Evolutionary conservation across 2,797 vertebrate genomes (phyloP).

Genomic region (Zenarchopterus dispar): DNA sequence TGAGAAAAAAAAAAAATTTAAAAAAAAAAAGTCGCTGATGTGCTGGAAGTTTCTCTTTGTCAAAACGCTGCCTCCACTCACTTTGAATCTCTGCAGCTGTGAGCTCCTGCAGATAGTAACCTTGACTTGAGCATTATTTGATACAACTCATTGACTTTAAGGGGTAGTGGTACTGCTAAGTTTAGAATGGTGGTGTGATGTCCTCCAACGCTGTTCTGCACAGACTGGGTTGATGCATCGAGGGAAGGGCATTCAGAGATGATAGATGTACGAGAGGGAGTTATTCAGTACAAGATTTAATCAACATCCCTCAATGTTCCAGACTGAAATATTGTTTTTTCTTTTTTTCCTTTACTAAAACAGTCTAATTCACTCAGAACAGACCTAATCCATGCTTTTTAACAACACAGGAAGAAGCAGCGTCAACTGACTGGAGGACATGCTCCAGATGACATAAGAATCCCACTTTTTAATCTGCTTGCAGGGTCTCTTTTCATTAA

Average conservation of each 20-base stretch:
- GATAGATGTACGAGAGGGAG: conserved; percentile 55
- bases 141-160: conserved; percentile 23
- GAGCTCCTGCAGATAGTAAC: conserved; percentile 24
- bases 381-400: conserved; percentile 56
- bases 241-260: conserved; percentile 31
- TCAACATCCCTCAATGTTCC: conserved; percentile 64
- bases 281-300: conserved; percentile 51
- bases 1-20: conserved; percentile 36
- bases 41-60: conserved; percentile 55
- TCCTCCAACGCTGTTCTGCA: conserved; percentile 25
- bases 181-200: conserved; percentile 10
- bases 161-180: neutral
- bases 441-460: conserved; percentile 50
- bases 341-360: conserved; percentile 34
- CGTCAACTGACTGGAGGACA: conserved; percentile 34
- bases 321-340: conserved; percentile 29
- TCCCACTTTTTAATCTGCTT: conserved; percentile 39
- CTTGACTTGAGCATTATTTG: conserved; percentile 40
- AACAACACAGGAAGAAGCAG: conserved; percentile 54
- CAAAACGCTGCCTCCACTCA: conserved; percentile 43
- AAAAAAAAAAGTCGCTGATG: conserved; percentile 43
- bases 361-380: conserved; percentile 18
- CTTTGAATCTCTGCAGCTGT: conserved; percentile 34
- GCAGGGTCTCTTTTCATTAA: conserved; percentile 21
- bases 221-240: conserved; percentile 14